Evolutionary conservation across 1,140 invertebrate genomes (phyloP), one percentile per base, ranked within the genome.

Genomic region (Cherax destructor): DNA sequence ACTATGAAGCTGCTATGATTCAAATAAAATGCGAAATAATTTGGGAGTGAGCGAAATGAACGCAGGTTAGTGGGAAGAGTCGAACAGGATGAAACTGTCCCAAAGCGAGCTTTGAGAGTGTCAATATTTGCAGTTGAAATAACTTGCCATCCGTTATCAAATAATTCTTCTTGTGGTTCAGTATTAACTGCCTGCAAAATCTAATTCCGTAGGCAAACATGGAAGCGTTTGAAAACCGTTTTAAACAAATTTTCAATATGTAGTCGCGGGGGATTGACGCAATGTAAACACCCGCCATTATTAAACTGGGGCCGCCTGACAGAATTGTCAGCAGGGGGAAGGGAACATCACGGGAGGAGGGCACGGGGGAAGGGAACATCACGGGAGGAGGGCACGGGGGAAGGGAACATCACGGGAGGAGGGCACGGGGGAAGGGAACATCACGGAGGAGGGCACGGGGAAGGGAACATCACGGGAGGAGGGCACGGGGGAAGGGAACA

Each of bases 121-220:
- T 91, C 88, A 91, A 91, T 92, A 91, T 92, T 92, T 92, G 92
- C 88, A 74, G 84, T 89, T 89, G 92, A 92, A 92, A 92, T 92
- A 92, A 92, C 86, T 89, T 86, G 88, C 84, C 92, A 87, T 91
- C 88, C 86, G 92, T 92, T 92, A 91, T 90, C 92, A 87, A 86
- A 86, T 92, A 90, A 92, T 92, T 91, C 92, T 91, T 92, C 88
- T 92, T 91, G 88, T 92, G 88, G 88, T 92, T 91, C 84, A 86
- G 87, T 92, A 92, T 92, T 92, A 92, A 92, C 87, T 92, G 87
- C 88, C 92, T 92, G 87, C 87, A 92, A 92, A 92, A 92, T 92
- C 92, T 92, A 92, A 92, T 92, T 92, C 92, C 92, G 92, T 72
- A 88, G 85, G 92, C 92, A 92, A 92, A 92, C 92, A 92, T 86